Percentiles rank a stretch among this genome's conserved stretches.
These are phyloP conservation scores for Arbacia lixula DNA, from an alignment of 53 echinoderm and acorn worm genomes.

Conservation along the genomic window DNA sequence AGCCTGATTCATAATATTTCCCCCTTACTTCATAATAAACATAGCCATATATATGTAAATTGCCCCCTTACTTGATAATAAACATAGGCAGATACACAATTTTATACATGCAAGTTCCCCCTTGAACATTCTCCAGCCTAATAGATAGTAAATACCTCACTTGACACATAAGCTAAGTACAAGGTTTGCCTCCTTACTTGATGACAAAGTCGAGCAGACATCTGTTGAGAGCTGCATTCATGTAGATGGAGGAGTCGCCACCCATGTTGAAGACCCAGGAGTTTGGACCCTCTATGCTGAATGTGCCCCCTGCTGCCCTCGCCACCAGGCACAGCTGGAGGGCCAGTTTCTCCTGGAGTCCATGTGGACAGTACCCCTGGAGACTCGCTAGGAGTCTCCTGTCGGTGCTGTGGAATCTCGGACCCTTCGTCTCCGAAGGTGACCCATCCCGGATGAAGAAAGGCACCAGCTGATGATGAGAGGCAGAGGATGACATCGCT, in stretches of 20 bases:
- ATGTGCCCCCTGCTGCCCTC: not conserved
- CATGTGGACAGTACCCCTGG: conserved; percentile 17
- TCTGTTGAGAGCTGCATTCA: not conserved
- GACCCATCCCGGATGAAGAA: not conserved
- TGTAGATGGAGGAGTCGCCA: conserved; percentile 17
- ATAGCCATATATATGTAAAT: too few species aligned
- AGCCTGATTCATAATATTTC: too few species aligned
- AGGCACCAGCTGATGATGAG: conserved; percentile 29
- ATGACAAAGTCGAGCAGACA: not conserved
- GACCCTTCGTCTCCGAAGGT: not conserved
- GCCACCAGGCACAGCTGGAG: not conserved
- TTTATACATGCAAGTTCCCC: too few species aligned
- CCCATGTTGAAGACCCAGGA: conserved; percentile 44
- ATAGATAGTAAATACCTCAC: too few species aligned
- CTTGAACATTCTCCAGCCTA: too few species aligned
- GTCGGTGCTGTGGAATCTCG: not conserved
- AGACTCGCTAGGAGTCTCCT: conserved; percentile 5
- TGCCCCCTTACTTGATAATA: too few species aligned
- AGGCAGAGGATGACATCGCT: too few species aligned
- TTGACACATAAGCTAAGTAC: too few species aligned
- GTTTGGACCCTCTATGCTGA: not conserved
- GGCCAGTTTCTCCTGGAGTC: conserved; percentile 4
- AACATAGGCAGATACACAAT: too few species aligned
- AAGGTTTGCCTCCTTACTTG: conserved; percentile 12
- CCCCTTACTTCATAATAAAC: too few species aligned